These are phyloP conservation scores for Synanthedon myopaeformis DNA, from an alignment of 2,888 invertebrate genomes.

Conservation along the genomic window DNA sequence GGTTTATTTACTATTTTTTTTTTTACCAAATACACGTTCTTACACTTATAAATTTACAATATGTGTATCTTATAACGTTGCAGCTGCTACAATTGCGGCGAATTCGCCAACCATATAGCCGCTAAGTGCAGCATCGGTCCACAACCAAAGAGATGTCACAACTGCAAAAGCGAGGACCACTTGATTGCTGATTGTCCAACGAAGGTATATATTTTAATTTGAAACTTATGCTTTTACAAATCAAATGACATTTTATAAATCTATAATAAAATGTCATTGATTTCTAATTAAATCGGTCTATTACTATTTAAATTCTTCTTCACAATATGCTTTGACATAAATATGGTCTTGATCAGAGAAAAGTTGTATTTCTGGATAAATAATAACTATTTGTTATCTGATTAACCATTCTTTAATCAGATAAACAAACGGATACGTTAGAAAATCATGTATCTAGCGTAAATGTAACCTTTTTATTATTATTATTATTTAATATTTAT, in stretches of 20 bases:
- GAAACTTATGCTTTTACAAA: too few relatives aligned
- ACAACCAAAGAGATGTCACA: conserved; percentile 91
- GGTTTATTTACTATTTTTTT: too few relatives aligned
- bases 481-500: too few relatives aligned
- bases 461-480: too few relatives aligned
- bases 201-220: conserved; percentile 36
- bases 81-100: conserved; percentile 94
- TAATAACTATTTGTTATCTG: too few relatives aligned
- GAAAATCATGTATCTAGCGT: too few relatives aligned
- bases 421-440: too few relatives aligned
- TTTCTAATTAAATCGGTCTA: neutral
- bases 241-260: too few relatives aligned
- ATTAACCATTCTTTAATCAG: too few relatives aligned
- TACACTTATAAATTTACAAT: neutral
- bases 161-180: conserved; percentile 89
- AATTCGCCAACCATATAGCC: conserved; percentile 92
- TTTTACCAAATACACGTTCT: neutral
- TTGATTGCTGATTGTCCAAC: conserved; percentile 90
- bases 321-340: too few relatives aligned
- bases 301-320: neutral
- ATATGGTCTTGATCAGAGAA: too few relatives aligned
- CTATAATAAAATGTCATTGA: neutral
- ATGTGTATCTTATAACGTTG: conserved; percentile 12
- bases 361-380: too few relatives aligned
- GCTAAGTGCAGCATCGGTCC: conserved; percentile 90